Percentiles rank a stretch among this genome's conserved stretches.
Conservation (phyloP, 2,113 vertebrate genomes). For the Plectropomus leopardus region DNA sequence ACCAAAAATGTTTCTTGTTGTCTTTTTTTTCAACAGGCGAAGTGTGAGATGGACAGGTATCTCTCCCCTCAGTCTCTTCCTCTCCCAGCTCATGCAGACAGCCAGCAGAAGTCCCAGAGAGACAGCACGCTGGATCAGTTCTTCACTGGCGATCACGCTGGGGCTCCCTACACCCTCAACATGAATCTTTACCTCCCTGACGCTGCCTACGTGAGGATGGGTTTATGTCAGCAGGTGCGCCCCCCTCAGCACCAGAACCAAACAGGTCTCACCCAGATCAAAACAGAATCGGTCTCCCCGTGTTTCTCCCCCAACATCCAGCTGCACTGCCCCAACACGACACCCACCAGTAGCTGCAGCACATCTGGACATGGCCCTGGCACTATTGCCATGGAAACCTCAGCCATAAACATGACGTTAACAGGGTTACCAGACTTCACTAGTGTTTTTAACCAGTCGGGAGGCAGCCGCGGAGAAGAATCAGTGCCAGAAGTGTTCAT, state of each 20-base stretch:
- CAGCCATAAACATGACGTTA: conserved; percentile 72
- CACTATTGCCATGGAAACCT: conserved; percentile 73
- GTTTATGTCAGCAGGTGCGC: conserved; percentile 90
- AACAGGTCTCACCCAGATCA: conserved; percentile 87
- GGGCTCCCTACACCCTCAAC: conserved; percentile 96
- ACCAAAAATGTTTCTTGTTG: conserved; percentile 29
- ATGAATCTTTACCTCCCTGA: conserved; percentile 98
- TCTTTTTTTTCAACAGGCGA: conserved; percentile 84
- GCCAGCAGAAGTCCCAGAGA: conserved; percentile 88
- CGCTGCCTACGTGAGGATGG: conserved; percentile 93
- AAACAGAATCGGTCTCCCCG: conserved; percentile 88
- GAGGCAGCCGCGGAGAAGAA: conserved; percentile 39
- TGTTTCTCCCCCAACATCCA: conserved; percentile 90
- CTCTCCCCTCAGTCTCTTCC: conserved; percentile 90
- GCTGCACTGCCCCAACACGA: conserved; percentile 86
- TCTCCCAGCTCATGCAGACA: conserved; percentile 51
- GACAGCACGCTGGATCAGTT: conserved; percentile 92
- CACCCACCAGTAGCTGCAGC: conserved; percentile 56
- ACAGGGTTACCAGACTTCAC: conserved; percentile 95
- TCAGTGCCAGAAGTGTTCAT: conserved; percentile 89
- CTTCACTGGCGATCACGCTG: conserved; percentile 89
- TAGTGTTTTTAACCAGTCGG: conserved; percentile 93
- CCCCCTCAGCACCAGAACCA: conserved; percentile 75
- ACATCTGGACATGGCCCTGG: conserved; percentile 59
- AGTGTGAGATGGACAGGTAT: conserved; percentile 98